Evolutionary conservation across 2,888 invertebrate species (phyloP).

Genomic region (Mythimna albipuncta): DNA sequence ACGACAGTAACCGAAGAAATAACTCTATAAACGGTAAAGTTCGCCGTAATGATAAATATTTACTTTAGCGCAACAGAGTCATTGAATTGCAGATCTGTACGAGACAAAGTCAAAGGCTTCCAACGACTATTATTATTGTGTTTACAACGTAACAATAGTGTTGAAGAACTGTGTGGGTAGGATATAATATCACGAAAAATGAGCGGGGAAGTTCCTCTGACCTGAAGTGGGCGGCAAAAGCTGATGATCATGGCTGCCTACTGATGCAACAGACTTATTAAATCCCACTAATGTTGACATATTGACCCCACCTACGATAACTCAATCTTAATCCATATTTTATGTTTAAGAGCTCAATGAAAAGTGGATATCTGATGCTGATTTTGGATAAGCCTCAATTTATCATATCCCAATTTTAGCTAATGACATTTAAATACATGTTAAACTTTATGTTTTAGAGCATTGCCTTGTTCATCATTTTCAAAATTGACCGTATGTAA

Average conservation of each 20-base stretch:
- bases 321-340: constrained; percentile 33
- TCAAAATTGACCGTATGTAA: no score
- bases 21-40: constrained; percentile 17
- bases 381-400: constrained; percentile 2
- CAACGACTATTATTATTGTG: constrained; percentile 23
- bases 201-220: constrained; percentile 32
- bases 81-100: constrained; percentile 57
- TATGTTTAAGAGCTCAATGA: constrained; percentile 27
- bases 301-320: constrained; percentile 52
- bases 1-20: constrained; percentile 26
- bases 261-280: constrained; percentile 53
- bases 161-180: constrained; percentile 43
- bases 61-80: constrained; percentile 46
- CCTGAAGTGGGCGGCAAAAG: constrained; percentile 53
- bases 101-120: constrained; percentile 23
- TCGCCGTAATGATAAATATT: constrained; percentile 19
- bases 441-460: background rate
- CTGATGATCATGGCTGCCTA: constrained; percentile 47
- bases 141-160: constrained; percentile 31
- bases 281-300: constrained; percentile 54
- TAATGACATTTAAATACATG: background rate
- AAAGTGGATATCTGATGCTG: constrained; percentile 3
- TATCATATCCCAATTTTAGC: constrained; percentile 2
- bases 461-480: background rate
- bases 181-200: constrained; percentile 33